Base-by-base conservation (phyloP, 2,797 vertebrate genomes). In the Oreochromis mossambicus region DNA sequence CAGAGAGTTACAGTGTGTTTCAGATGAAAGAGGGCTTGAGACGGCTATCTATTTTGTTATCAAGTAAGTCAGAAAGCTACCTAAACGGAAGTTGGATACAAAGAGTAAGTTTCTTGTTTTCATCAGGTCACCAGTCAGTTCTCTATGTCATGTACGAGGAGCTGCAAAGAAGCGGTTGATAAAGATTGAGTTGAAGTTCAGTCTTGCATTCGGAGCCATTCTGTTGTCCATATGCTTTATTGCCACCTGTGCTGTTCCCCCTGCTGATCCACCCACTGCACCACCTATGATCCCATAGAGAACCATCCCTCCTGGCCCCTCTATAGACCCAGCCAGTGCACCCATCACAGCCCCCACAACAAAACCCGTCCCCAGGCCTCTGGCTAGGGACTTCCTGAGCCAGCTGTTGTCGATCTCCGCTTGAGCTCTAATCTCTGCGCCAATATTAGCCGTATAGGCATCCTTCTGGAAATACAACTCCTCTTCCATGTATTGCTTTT, bases 101-200 rank as follows among this genome's bases (percentile, higher is more conserved):
- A 75, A 75, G 70, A 6, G 26, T 50, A 34, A 1, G 17, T 50
- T 50, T 50, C 50, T 50, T n/a, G n/a, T 50, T 50, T 34, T 50
- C 17, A 50, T 75, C 26, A 0, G 26, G 26, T 8, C 46, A 75
- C 50, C 46, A 41, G 34, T 81, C 26, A 61, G 0, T 54, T 7
- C 9, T 3, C 0, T 1, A 10, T 4, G 77, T 93, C 83, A 92
- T 4, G 75, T 63, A 43, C 91, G 95, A 80, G 94, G 78, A 51
- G 88, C 38, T 17, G 93, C 78, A 83, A 95, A 96, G 83, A 96
- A 96, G 51, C 95, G 95, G 76, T 96, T 96, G 76, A 96, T 95
- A 85, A 96, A 96, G 82, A 95, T 93, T 4, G 95, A 94, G 85
- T 96, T 96, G 78, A 96, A 96, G 90, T 95, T 96, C 66, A 95